A percentile compares a stretch with the other conserved stretches of the same genome.
phyloP scores from a whole-genome alignment of 2,888 invertebrate genomes.

The Aspidapion aeneum region DNA sequence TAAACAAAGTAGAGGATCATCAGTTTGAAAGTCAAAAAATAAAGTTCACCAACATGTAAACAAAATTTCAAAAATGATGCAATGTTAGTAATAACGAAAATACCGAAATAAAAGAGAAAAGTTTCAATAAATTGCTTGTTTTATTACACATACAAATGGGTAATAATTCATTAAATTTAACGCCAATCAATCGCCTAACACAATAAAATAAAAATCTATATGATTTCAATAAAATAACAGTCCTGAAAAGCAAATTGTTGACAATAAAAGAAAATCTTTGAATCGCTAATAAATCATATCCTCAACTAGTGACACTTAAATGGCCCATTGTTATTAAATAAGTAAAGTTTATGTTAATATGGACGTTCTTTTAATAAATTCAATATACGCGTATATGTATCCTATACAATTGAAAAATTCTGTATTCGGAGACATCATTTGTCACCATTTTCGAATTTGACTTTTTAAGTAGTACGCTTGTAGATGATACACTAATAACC shows the following conservation, averaged over 20 bases:
- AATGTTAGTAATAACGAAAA: too few relatives aligned
- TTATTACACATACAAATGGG: background rate
- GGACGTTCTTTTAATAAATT: slow-evolving; percentile 29
- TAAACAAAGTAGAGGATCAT: too few relatives aligned
- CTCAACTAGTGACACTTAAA: slow-evolving; percentile 36
- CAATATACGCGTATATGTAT: too few relatives aligned
- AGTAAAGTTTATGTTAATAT: slow-evolving; percentile 38
- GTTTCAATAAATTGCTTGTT: too few relatives aligned
- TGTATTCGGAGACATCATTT: slow-evolving; percentile 36
- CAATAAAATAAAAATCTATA: background rate
- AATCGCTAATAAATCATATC: slow-evolving; percentile 36
- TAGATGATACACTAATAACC: background rate
- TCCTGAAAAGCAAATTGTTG: background rate
- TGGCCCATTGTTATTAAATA: slow-evolving; percentile 39
- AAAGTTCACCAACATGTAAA: too few relatives aligned
- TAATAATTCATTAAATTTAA: background rate
- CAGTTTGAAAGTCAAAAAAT: too few relatives aligned
- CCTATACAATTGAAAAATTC: slow-evolving; percentile 36
- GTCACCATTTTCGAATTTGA: slow-evolving; percentile 28
- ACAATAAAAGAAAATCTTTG: slow-evolving; percentile 29
- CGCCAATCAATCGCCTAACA: background rate
- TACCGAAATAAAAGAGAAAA: too few relatives aligned
- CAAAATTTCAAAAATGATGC: too few relatives aligned
- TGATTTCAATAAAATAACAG: background rate
- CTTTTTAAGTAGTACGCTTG: slow-evolving; percentile 7